A percentile compares a stretch with the other conserved stretches of the same genome.
Evolutionary conservation across 2,888 invertebrate species (phyloP).

Genomic region (Hoplodrina ambigua): DNA sequence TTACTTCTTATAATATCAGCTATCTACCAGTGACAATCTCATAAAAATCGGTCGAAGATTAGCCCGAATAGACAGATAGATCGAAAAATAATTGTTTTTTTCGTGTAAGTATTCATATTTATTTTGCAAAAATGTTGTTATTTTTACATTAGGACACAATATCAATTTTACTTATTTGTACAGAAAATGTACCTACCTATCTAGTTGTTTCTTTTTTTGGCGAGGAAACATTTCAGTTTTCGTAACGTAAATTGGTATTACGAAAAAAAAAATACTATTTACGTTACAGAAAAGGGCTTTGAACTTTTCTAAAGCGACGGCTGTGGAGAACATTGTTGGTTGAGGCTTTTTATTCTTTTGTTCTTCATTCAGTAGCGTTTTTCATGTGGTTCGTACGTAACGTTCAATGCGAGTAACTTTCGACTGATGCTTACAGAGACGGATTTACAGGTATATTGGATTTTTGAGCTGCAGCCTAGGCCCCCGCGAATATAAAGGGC

Average conservation of each 20-base stretch:
- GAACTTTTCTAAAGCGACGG: slow-evolving; percentile 13
- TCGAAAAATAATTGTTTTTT: too few species aligned
- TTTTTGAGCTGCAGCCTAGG: too few species aligned
- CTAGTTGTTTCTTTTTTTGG: slow-evolving; percentile 16
- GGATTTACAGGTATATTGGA: too few species aligned
- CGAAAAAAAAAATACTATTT: slow-evolving; percentile 26
- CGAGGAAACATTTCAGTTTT: slow-evolving; percentile 20
- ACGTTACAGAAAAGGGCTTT: slow-evolving; percentile 19
- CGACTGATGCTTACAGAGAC: background rate
- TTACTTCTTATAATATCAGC: too few species aligned
- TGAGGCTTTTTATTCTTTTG: slow-evolving; percentile 13
- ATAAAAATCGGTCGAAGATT: too few species aligned
- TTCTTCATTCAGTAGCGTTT: background rate
- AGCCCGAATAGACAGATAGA: too few species aligned
- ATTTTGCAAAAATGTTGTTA: too few species aligned
- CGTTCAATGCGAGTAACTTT: background rate
- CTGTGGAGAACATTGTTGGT: slow-evolving; percentile 5
- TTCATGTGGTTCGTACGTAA: background rate
- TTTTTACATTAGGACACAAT: too few species aligned
- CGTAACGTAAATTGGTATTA: slow-evolving; percentile 31
- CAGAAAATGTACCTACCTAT: background rate
- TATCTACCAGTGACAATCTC: too few species aligned
- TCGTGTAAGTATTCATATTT: too few species aligned
- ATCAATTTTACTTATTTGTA: too few species aligned
- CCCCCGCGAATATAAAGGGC: too few species aligned